Conservation (phyloP, 2,113 vertebrate genomes). For the Atherinomorus stipes region DNA sequence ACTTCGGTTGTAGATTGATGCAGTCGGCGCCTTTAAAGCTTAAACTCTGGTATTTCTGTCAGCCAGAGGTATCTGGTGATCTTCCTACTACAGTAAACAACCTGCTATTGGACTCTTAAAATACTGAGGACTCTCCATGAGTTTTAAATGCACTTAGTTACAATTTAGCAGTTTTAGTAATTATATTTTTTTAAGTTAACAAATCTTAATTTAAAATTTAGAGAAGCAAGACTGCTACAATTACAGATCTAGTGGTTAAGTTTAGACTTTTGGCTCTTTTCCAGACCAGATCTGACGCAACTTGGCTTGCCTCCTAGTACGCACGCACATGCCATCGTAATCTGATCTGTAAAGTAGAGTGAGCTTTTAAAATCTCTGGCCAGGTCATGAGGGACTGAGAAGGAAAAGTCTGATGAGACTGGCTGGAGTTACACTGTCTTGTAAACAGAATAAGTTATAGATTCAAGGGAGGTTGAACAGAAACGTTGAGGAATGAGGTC, state of each 20-base stretch:
- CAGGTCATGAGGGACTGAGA: conserved; percentile 8
- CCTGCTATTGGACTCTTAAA: background rate
- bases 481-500: conserved; percentile 39
- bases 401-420: background rate
- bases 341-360: conserved; percentile 28
- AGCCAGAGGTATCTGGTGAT: background rate
- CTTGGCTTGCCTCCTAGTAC: conserved; percentile 19
- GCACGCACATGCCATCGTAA: conserved; percentile 5
- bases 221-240: background rate
- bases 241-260: background rate
- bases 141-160: background rate
- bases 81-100: background rate
- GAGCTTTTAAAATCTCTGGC: conserved; percentile 35
- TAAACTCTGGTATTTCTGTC: background rate
- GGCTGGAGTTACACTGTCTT: background rate
- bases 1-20: conserved; percentile 9
- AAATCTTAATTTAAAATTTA: background rate
- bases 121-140: background rate
- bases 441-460: conserved; percentile 16
- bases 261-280: conserved; percentile 19
- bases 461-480: conserved; percentile 41
- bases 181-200: background rate
- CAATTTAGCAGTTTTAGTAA: background rate
- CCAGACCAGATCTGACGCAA: conserved; percentile 3
- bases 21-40: background rate